These are phyloP conservation scores for Neopipo cinnamomea DNA, from an alignment of 2,113 vertebrate species.

Conservation along the genomic window DNA sequence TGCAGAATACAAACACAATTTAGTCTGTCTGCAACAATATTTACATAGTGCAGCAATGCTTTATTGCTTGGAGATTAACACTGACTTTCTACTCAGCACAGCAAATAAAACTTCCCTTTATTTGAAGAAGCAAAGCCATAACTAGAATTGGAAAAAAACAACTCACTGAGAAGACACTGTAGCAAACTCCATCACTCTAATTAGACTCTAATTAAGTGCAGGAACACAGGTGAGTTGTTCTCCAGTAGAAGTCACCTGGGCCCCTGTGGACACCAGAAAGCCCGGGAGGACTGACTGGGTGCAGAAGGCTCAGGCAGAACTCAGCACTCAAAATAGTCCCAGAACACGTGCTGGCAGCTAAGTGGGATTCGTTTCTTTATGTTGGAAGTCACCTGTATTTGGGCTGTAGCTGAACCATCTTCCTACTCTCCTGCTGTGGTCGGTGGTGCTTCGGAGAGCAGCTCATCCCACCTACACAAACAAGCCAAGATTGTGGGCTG, in stretches of 20 bases:
- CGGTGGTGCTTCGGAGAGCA: neutral
- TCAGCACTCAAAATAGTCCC: neutral
- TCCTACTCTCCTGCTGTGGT: neutral
- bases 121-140: neutral
- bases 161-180: neutral
- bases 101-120: neutral
- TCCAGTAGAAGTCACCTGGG: neutral
- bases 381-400: neutral
- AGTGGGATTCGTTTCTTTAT: neutral
- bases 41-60: neutral
- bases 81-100: neutral
- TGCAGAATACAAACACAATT: neutral
- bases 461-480: neutral
- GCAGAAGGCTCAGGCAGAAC: neutral
- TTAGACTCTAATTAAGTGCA: neutral
- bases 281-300: neutral
- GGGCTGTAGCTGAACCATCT: neutral
- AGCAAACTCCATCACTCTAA: neutral
- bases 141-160: neutral
- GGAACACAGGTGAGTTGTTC: neutral
- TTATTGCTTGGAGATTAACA: neutral
- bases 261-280: neutral
- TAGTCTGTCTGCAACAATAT: neutral
- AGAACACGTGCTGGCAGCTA: neutral
- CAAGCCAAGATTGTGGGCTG: neutral